Base-by-base conservation (phyloP, 2,113 vertebrate genomes). In the Hiodon tergisus region DNA sequence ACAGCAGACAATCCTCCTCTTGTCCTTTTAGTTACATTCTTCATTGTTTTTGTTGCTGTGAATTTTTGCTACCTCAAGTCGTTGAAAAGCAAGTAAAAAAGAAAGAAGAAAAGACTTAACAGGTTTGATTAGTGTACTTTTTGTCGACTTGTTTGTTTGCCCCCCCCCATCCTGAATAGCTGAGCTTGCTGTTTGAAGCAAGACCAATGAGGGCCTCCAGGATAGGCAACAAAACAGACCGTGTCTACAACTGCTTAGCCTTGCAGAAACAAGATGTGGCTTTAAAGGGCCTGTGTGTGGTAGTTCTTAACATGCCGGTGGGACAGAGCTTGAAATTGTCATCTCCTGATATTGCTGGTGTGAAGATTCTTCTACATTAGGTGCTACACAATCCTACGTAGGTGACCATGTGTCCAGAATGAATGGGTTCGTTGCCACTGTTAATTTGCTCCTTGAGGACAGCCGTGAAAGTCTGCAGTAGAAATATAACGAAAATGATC, bases 1-100 rank as follows among this genome's bases (percentile, higher is more conserved):
- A 63, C 5, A 62, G 59, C 63, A 62, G 52, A 55, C 55, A 7
- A 65, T 59, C 65, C 65, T 68, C 73, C n/a, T 31, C 16, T 8
- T 53, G 50, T 14, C n/a, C 16, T 67, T 6, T 31, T 8, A 75
- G 11, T 68, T 46, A 76, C 10, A 52, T 46, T 11, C 67, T 31
- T 54, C 13, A 4, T 53, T 65, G 16, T 63, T 71, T 10, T 51
- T 62, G 13, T 17, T 53, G 59, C 54, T 54, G 10, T 57, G 50
- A 72, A 60, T 50, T 72, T 62, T 71, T 62, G 62, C 76, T 77
- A 72, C 76, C 69, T 77, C 69, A 59, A 67, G 17, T 58, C 7
- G 70, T 7, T 4, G 46, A 31, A 31, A 52, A 8, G n/a, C 14
- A 58, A 8, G 54, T 52, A 50, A 54, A 62, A 53, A 66, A 66